Evolutionary conservation across 2,888 invertebrate species (phyloP), one percentile per base, ranked within the genome.

Genomic region (Lysandra bellargus): DNA sequence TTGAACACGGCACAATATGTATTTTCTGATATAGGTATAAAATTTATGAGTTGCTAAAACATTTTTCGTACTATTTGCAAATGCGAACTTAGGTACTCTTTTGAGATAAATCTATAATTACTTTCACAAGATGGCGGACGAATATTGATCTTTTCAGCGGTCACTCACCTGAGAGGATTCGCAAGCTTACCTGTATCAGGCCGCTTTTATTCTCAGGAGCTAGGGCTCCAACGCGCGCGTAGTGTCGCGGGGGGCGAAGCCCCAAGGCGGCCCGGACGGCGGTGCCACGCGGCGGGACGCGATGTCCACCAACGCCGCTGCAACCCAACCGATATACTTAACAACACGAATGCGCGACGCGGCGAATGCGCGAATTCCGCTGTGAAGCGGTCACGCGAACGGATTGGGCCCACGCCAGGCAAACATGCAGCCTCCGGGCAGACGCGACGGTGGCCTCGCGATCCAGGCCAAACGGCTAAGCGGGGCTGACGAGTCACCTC

Each of bases 161-260:
- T 87, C 87, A 89, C 89, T 88, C 88, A 88, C 87, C 87, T 86
- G 84, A 60, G 73, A 83, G 84, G 85, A 86, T 84, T 84, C 84
- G 85, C 89, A 87, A 87, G 87, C 94, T 94, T 92, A 94, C 94
- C 94, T 92, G 87, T 84, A 84, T 81, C 82, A 84, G 86, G 89
- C 86, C 89, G 90, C 84, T 86, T 14, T 87, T 88, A 87, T 85
- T 85, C 86, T 85, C 83, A 85, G 91, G 94, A 94, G 93, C 94
- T 83, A 93, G 94, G 94, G 94, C 94, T 94, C 94, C 91, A 81
- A 91, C 94, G 93, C 94, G 94, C 92, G 94, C 94, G 93, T 85
- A 89, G 89, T 80, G 88, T 85, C 91, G 85, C 86, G 87, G 88
- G 88, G 86, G 85, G 86, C 86, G 83, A 83, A 84, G 85, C 85